Base-by-base conservation (phyloP, 2,113 vertebrate species). In the Zonotrichia leucophrys region DNA sequence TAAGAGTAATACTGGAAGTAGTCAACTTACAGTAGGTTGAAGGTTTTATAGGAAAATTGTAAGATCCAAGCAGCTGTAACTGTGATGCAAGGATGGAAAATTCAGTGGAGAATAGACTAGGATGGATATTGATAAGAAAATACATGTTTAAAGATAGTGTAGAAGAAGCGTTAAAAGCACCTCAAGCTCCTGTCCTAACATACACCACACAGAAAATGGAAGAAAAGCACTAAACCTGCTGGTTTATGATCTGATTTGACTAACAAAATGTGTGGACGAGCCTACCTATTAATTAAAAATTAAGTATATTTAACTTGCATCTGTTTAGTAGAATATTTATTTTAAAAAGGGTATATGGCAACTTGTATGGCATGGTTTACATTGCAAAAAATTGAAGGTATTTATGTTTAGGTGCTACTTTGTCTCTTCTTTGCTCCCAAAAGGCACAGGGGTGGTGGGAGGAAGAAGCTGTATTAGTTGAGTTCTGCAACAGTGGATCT, bases 371-470 rank as follows among this genome's bases (percentile, higher is more conserved):
- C 22, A 46, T 12, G 28, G 4, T 69, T 81, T 87, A 41, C 11
- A 22, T 15, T 1, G 1, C 42, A 72, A 55, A 39, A 75, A 70
- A n/a, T 21, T 5, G 30, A 59, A 87, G 30, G 20, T 35, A 31
- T 7, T 63, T 28, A 10, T 9, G 12, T 79, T 84, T 55, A 84
- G 14, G 22, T 90, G 58, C 69, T 14, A 7, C 23, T 90, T 62
- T 49, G 20, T 70, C 25, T 87, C 33, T 64, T 75, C 21, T 8
- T 53, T 82, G 27, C 12, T n/a, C 41, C 25, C 31, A 33, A 59
- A 67, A 50, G 19, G 46, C 53, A 25, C 0, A 0, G 12, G 19
- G 8, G 11, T 52, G 7, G 7, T 0, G 0, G 17, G 15, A 22
- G 22, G 2, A 20, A 17, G 11, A 39, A 56, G 33, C 63, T 94